A percentile compares a stretch with the other conserved stretches of the same genome.
Conservation (phyloP, 2,113 vertebrate genomes). For the Dasypus novemcinctus region DNA sequence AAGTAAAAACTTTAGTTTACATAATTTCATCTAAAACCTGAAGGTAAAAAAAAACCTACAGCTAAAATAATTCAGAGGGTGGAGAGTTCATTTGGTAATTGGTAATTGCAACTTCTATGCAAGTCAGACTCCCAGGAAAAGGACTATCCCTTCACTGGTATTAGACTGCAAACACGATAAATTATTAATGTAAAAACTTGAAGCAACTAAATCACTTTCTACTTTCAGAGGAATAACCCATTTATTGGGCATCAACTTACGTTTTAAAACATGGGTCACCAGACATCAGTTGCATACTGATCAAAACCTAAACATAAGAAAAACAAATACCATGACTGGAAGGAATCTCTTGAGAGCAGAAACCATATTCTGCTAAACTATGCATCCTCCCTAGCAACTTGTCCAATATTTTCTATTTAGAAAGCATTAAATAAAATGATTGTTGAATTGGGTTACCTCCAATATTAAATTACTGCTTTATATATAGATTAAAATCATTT, state of each 20-base stretch:
- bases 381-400: background rate
- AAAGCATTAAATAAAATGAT: background rate
- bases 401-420: background rate
- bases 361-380: background rate
- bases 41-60: background rate
- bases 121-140: background rate
- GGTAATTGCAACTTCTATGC: background rate
- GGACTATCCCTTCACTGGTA: background rate
- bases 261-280: constrained; percentile 98
- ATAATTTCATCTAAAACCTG: background rate
- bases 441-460: background rate
- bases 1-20: background rate
- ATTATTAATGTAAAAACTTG: background rate
- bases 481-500: background rate
- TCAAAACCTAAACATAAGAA: constrained; percentile 88
- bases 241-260: constrained; percentile 83
- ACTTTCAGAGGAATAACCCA: background rate
- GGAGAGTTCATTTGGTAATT: background rate
- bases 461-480: constrained; percentile 15
- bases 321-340: constrained; percentile 17
- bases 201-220: background rate
- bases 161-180: background rate
- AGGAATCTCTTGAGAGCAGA: background rate
- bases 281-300: constrained; percentile 96
- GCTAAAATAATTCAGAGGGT: background rate